Base-by-base conservation (phyloP, 35 echinoderm and acorn worm genomes). In the Amphiura filiformis region DNA sequence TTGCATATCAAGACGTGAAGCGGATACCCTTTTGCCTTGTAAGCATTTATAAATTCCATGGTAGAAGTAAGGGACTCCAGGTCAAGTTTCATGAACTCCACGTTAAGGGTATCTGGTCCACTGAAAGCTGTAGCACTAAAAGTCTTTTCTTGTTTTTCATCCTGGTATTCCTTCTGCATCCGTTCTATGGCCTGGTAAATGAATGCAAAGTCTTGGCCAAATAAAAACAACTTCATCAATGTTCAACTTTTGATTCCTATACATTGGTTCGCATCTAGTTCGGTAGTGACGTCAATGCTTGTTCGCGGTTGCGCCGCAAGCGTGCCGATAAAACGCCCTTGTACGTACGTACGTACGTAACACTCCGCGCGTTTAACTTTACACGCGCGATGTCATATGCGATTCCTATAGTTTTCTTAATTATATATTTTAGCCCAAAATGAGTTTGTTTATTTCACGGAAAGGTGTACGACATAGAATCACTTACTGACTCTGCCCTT, bases 1-100 rank as follows among this genome's bases (percentile, higher is more conserved):
- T 92, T 92, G 38, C 91, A 92, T 28, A 92, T 87, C 14, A 88
- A 80, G 36, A 88, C 80, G 37, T 93, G 79, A 9, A 93, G 33
- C 0, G 78, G 61, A 31, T 75, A 39, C 9, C 52, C 47, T n/a
- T 41, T 93, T 28, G 75, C 39, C 36, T 88, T 87, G 65, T 57
- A 83, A 38, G 70, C 52, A 39, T 88, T 49, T 12, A 88, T 83
- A 39, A 93, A 93, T n/a, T 93, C 80, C 86, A 88, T 77, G 1
- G 47, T 64, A 20, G 91, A 93, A 15, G 80, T 12, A 32, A 93
- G 42, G 7, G 86, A 84, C 0, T 37, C 34, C 20, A 93, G 65
- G 37, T 93, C 91, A 37, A 93, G 65, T 34, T 87, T 87, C 78
- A 88, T 82, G 70, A 80, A 93, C 31, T 93, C 83, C 5, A 93